These are phyloP conservation scores for Eristalis arbustorum DNA, from an alignment of 2,888 invertebrate species.

Conservation along the genomic window DNA sequence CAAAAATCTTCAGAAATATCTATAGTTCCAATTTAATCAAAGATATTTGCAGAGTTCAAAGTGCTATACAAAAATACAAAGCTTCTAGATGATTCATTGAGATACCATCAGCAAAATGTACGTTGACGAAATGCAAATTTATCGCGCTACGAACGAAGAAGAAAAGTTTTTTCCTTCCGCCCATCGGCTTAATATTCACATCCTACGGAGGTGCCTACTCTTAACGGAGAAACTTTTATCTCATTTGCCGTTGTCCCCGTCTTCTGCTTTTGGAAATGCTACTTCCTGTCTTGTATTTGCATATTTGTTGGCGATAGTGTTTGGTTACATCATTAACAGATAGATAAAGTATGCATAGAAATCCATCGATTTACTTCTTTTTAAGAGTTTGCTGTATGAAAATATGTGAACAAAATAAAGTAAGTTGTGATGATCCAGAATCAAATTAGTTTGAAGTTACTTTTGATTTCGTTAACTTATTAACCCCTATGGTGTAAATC, in stretches of 20 bases:
- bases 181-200: constrained; percentile 11
- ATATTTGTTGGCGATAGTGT: constrained; percentile 11
- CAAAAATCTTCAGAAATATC: constrained; percentile 6
- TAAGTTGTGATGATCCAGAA: no score
- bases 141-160: background rate
- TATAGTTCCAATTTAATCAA: constrained; percentile 35
- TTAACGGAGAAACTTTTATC: constrained; percentile 13
- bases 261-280: background rate
- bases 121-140: constrained; percentile 47
- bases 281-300: constrained; percentile 14
- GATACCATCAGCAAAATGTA: constrained; percentile 43
- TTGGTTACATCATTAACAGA: constrained; percentile 11
- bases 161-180: constrained; percentile 23
- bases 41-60: constrained; percentile 5
- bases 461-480: no score
- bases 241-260: constrained; percentile 3
- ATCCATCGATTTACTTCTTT: background rate
- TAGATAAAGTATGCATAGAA: background rate
- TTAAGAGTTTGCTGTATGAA: background rate
- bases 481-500: no score
- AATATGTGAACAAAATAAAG: no score
- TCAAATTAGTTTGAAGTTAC: no score
- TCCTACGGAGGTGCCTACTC: background rate
- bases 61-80: constrained; percentile 9
- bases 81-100: constrained; percentile 37